A percentile compares a stretch with the other conserved stretches of the same genome.
Conservation (phyloP, 2,113 vertebrate species). For the Tringa solitaria region DNA sequence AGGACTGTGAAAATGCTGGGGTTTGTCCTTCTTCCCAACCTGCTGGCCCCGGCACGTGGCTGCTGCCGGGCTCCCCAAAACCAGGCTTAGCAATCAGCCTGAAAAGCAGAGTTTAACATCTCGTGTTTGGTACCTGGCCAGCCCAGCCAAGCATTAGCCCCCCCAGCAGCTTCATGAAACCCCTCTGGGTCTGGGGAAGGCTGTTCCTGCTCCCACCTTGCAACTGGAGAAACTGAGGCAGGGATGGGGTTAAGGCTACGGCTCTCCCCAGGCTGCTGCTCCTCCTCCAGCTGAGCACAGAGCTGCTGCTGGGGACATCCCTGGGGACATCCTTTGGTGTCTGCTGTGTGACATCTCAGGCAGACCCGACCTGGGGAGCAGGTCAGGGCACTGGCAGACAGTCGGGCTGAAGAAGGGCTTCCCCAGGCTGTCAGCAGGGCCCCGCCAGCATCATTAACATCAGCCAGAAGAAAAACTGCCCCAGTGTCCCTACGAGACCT, state of each 20-base stretch:
- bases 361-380: background rate
- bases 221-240: background rate
- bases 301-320: background rate
- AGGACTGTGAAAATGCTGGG: background rate
- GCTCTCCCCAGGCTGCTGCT: background rate
- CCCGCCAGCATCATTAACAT: background rate
- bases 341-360: background rate
- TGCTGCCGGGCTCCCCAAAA: background rate
- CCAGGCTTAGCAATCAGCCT: background rate
- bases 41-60: fast-evolving
- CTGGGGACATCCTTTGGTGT: background rate
- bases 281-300: background rate
- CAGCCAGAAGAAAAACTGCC: background rate
- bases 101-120: background rate
- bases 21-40: background rate
- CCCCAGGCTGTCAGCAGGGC: background rate
- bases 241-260: background rate
- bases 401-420: background rate
- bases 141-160: fast-evolving
- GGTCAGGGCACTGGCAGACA: conserved; percentile 5
- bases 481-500: background rate
- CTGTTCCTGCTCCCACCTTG: background rate
- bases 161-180: background rate
- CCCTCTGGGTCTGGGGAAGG: background rate
- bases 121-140: background rate